Evolutionary conservation across 2,797 vertebrate species (phyloP).

Genomic region (Enteromius afrohamiltoni): DNA sequence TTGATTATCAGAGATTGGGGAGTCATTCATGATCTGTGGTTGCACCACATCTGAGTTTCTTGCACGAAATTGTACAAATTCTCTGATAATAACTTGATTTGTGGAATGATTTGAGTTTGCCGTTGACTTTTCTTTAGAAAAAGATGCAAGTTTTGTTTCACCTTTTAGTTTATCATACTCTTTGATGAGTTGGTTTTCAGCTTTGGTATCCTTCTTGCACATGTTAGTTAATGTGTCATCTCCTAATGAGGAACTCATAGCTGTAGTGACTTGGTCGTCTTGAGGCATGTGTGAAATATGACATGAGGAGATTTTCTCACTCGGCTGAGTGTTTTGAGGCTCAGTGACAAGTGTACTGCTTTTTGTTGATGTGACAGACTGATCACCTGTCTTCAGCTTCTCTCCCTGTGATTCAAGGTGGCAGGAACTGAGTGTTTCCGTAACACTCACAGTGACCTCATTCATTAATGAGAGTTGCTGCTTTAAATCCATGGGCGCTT

Average conservation of each 20-base stretch:
- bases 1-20: neutral
- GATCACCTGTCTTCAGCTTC: constrained; percentile 59
- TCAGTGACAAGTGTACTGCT: constrained; percentile 61
- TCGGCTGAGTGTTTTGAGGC: constrained; percentile 55
- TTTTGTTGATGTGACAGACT: constrained; percentile 70
- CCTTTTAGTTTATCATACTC: constrained; percentile 35
- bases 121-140: neutral
- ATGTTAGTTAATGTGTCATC: constrained; percentile 64
- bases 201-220: constrained; percentile 52
- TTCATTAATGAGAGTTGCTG: constrained; percentile 54
- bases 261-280: constrained; percentile 63
- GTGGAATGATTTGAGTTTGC: constrained; percentile 8
- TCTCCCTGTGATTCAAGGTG: constrained; percentile 57
- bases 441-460: constrained; percentile 56
- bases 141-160: constrained; percentile 7
- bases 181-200: constrained; percentile 26
- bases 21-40: neutral
- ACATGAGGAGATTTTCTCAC: constrained; percentile 59
- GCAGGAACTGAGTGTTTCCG: constrained; percentile 48
- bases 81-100: neutral
- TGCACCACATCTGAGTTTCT: constrained; percentile 10
- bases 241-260: constrained; percentile 65
- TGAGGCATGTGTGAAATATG: constrained; percentile 59
- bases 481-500: constrained; percentile 33
- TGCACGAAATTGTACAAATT: neutral